phyloP scores from a whole-genome alignment of 2,113 vertebrate genomes.

The Sisor rabdophorus region DNA sequence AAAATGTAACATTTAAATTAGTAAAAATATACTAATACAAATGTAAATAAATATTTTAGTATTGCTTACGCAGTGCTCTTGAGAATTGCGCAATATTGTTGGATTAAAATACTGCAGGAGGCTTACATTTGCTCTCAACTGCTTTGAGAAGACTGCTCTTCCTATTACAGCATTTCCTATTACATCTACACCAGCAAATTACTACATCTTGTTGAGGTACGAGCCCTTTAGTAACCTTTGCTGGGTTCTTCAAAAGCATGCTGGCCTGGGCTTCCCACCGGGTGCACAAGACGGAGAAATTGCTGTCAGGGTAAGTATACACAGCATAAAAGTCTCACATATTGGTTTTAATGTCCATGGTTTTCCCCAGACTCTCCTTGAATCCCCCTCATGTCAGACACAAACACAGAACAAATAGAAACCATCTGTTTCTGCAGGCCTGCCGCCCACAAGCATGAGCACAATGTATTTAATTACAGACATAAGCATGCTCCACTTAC shows the following conservation, averaged over 20 bases:
- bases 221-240: not conserved
- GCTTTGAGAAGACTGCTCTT: not conserved
- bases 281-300: slow-evolving; percentile 45
- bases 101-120: not conserved
- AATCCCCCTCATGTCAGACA: slow-evolving; percentile 77
- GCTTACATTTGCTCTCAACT: not conserved
- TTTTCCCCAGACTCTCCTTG: slow-evolving; percentile 63
- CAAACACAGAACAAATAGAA: slow-evolving; percentile 77
- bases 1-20: too few species aligned
- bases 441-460: slow-evolving; percentile 60
- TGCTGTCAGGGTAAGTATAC: slow-evolving; percentile 45
- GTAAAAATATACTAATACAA: not conserved
- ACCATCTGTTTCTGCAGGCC: slow-evolving; percentile 78
- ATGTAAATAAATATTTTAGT: not conserved
- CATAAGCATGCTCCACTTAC: slow-evolving; percentile 40
- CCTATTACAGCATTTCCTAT: not conserved
- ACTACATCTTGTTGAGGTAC: not conserved
- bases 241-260: slow-evolving; percentile 16
- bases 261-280: slow-evolving; percentile 39
- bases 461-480: slow-evolving; percentile 76
- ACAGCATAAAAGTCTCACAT: slow-evolving; percentile 32
- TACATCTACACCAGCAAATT: not conserved
- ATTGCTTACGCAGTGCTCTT: not conserved
- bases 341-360: slow-evolving; percentile 30
- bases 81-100: not conserved